Evolutionary conservation across 2,888 invertebrate species (phyloP), one percentile per base, ranked within the genome.

Genomic region (Trichogramma evanescens): DNA sequence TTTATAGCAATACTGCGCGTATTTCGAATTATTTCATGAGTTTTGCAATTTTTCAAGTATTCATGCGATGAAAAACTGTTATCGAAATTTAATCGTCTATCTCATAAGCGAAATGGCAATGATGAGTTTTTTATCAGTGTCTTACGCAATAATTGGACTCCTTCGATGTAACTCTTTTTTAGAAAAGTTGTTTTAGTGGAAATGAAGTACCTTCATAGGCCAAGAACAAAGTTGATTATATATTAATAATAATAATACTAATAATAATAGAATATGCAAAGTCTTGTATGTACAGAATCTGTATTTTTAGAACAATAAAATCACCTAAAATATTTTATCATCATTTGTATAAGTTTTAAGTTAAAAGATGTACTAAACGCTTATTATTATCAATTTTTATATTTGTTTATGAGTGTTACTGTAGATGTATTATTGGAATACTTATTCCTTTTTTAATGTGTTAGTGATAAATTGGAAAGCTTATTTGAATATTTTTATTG

Each of bases 281-380:
- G 50, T 53, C 50, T 60, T 53, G 8, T 58, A 54, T 63, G 63
- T 63, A 63, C 56, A 63, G 54, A 58, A 56, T 50, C 13, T 60
- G 48, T 55, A 58, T 55, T 55, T 58, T 58, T 60, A 54, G 58
- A 55, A 63, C 58, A 60, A 60, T 58, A 63, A 63, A 58, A 50
- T 60, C 54, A 60, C 56, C 53, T 52, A 60, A 6, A 26, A 10
- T 10, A 6, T 26, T 26, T 6, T 13, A 10, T 48, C 26, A 26
- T 48, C 48, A 7, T 4, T 43, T 43, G 4, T 53, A 5, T 44
- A 8, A 13, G n/a, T 53, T 44, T 48, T 13, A 26, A 41, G 40
- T 52, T 26, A 41, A 56, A 42, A 53, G 53, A 50, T 50, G 40
- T 44, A 8, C 26, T 26, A 26, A 26, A 10, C 10, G 5, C 10